Conservation (phyloP, 1,140 invertebrate genomes). For the Zaprionus tsacasi region DNA sequence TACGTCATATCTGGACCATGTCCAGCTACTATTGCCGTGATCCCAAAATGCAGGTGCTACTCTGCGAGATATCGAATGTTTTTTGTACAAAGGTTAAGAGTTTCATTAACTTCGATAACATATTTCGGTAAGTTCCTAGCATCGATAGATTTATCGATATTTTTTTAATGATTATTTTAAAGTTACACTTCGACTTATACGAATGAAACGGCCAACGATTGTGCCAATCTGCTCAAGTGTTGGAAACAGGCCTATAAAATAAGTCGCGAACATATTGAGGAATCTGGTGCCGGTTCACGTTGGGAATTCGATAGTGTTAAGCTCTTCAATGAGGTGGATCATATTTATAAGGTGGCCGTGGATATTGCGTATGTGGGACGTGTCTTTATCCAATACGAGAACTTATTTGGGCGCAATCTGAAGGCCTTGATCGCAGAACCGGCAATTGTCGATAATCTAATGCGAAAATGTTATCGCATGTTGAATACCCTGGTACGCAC, state of each 20-base stretch:
- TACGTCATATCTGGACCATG: constrained; percentile 93
- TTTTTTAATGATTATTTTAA: neutral
- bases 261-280: constrained; percentile 91
- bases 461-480: constrained; percentile 85
- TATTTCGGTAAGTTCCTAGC: constrained; percentile 88
- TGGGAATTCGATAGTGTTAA: constrained; percentile 95
- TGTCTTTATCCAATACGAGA: constrained; percentile 93
- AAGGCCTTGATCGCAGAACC: constrained; percentile 94
- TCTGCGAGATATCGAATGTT: constrained; percentile 92
- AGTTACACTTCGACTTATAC: constrained; percentile 86
- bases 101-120: constrained; percentile 88
- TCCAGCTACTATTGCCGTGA: constrained; percentile 90
- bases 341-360: constrained; percentile 91
- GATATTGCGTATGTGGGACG: constrained; percentile 91
- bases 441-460: constrained; percentile 92
- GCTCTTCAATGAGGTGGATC: constrained; percentile 93
- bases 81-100: constrained; percentile 89
- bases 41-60: constrained; percentile 90
- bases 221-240: constrained; percentile 88
- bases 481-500: constrained; percentile 90
- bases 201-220: constrained; percentile 85
- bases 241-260: constrained; percentile 91
- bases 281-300: constrained; percentile 90
- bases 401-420: constrained; percentile 93
- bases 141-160: too few relatives aligned